phyloP scores from a whole-genome alignment of 2,113 vertebrate genomes.

The Menidia beryllina region DNA sequence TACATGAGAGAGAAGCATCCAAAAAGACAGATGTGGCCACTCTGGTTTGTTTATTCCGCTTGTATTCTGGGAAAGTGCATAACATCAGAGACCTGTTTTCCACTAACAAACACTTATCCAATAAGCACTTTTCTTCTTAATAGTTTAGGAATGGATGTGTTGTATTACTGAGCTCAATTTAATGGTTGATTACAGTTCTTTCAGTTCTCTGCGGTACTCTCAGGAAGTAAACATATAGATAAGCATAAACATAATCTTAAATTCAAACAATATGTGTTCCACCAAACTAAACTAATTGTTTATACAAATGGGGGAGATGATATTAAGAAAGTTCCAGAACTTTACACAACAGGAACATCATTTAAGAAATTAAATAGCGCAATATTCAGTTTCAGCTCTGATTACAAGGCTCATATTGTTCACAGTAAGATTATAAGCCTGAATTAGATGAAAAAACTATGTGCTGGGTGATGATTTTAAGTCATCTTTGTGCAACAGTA shows the following conservation, averaged over 20 bases:
- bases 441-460: too few species aligned
- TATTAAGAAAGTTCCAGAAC: too few species aligned
- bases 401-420: not conserved
- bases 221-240: constrained; percentile 6
- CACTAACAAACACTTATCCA: constrained; percentile 6
- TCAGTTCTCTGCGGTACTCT: constrained; percentile 40
- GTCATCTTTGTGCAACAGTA: not conserved
- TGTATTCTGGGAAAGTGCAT: constrained; percentile 36
- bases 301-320: too few species aligned
- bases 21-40: not conserved
- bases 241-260: not conserved
- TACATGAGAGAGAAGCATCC: not conserved
- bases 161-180: constrained; percentile 34
- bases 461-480: too few species aligned
- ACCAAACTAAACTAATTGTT: too few species aligned
- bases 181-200: constrained; percentile 42
- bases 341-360: too few species aligned
- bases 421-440: not conserved
- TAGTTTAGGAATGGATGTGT: constrained; percentile 30
- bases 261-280: not conserved
- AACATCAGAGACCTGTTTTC: constrained; percentile 19
- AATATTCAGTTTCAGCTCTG: not conserved
- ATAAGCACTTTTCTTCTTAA: not conserved
- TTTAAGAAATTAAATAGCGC: not conserved
- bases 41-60: constrained; percentile 37